Evolutionary conservation across 2,113 vertebrate species (phyloP), one percentile per base, ranked within the genome.

Genomic region (Cottus gobio): DNA sequence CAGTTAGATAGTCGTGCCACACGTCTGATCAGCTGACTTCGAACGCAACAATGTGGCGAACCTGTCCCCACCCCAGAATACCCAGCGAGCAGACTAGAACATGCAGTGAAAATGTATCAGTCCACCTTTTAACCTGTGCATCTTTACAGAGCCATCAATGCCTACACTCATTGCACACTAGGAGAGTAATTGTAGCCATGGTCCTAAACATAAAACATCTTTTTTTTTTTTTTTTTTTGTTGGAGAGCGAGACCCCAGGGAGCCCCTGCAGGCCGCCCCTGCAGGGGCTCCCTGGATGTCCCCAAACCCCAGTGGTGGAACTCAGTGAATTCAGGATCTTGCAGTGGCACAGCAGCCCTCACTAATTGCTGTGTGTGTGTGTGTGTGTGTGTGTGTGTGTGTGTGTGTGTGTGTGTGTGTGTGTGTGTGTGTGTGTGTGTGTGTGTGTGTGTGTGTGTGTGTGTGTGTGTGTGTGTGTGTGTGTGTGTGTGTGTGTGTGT

Each of bases 31-130:
- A 28, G 24, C 67, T 73, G 62, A 70, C 44, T 70, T 58, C 74
- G 46, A 76, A 85, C 71, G 67, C 34, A 86, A 76, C 66, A 28
- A 83, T 36, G 73, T 63, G 52, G 57, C 54, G 30, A 39, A 85
- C 82, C 56, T 78, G 84, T 78, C 63, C 57, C 44, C 82, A 83
- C 74, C 52, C 52, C 10, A 52, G 12, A 70, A 80, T 44, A 81
- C 11, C 4, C 26, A 69, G 39, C 22, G 8, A 74, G 4, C 28
- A 72, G 4, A 34, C n/a, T 28, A 8, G 10, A 4, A 58, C 31
- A 63, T 61, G 22, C 2, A 30, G 1, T 46, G 5, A 48, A 54
- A 20, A 73, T 12, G 6, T 0, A 34, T 22, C 3, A 4, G 8
- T 52, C 4, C 54, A 26, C 30, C 16, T 46, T 18, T 62, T 18